Percentiles rank a stretch among this genome's conserved stretches.
Evolutionary conservation across 2,888 invertebrate species (phyloP).

Genomic region (Eudemis profundana): DNA sequence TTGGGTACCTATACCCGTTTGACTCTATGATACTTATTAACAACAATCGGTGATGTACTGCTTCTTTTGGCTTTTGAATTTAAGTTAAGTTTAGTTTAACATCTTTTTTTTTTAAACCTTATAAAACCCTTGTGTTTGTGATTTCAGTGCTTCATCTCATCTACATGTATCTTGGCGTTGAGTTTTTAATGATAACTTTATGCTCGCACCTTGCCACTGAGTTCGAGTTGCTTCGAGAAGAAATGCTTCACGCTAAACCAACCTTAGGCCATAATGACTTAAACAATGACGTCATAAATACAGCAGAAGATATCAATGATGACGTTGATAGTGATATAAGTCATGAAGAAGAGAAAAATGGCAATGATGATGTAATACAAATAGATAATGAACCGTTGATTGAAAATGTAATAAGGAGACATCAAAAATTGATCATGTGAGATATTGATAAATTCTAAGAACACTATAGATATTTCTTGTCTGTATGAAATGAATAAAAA

Average conservation of each 20-base stretch:
- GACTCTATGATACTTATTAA: too few species aligned
- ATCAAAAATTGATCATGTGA: conserved; percentile 65
- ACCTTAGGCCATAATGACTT: conserved; percentile 3
- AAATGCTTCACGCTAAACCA: conserved; percentile 54
- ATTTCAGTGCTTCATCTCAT: conserved; percentile 61
- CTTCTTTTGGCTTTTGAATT: too few species aligned
- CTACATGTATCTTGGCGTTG: conserved; percentile 58
- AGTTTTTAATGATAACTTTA: conserved; percentile 62
- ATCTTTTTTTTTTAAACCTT: too few species aligned
- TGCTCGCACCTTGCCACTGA: conserved; percentile 61
- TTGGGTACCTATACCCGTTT: too few species aligned
- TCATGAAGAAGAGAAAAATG: conserved; percentile 34
- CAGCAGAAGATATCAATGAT: conserved; percentile 1
- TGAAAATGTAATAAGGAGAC: conserved; percentile 55
- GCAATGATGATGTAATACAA: neutral
- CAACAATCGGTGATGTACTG: too few species aligned
- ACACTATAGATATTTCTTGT: conserved; percentile 1
- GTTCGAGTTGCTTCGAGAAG: conserved; percentile 62
- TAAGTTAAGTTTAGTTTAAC: too few species aligned
- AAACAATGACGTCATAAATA: conserved; percentile 6
- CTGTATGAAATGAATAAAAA: conserved; percentile 20
- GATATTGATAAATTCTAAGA: conserved; percentile 28
- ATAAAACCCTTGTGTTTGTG: too few species aligned
- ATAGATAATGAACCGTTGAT: conserved; percentile 18
- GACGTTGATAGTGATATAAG: conserved; percentile 26